A percentile compares a stretch with the other conserved stretches of the same genome.
Evolutionary conservation across 2,888 invertebrate species (phyloP).

Genomic region (Idaea biselata): DNA sequence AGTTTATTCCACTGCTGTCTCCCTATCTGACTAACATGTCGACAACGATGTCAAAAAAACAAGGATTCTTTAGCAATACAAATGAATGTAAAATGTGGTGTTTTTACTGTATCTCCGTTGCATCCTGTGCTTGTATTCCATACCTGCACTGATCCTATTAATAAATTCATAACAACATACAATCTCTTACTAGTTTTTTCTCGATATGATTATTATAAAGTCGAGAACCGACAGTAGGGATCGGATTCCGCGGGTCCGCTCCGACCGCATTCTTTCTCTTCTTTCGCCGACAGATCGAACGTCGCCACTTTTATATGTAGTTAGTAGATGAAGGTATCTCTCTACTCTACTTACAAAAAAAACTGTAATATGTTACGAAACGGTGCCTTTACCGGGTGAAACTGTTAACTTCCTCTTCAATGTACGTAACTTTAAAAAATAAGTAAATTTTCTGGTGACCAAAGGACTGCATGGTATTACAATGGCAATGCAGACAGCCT

Average conservation of each 20-base stretch:
- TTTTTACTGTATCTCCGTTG: neutral
- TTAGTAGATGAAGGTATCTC: neutral
- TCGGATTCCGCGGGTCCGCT: slow-evolving; percentile 37
- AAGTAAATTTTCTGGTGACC: neutral
- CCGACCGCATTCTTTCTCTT: slow-evolving; percentile 54
- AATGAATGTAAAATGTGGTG: no score
- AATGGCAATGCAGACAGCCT: no score
- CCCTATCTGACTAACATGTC: no score
- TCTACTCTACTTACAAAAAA: slow-evolving; percentile 45
- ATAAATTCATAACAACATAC: slow-evolving; percentile 20
- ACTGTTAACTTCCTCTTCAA: neutral
- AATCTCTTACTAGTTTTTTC: neutral
- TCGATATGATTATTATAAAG: slow-evolving; percentile 22
- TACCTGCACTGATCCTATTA: neutral
- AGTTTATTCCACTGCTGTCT: no score
- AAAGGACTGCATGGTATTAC: neutral
- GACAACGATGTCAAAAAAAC: no score
- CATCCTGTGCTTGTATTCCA: neutral
- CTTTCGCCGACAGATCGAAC: slow-evolving; percentile 43
- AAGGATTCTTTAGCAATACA: no score
- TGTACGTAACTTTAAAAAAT: neutral
- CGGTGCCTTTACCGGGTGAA: slow-evolving; percentile 8
- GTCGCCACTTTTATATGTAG: slow-evolving; percentile 45
- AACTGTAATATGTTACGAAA: slow-evolving; percentile 43
- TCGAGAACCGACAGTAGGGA: slow-evolving; percentile 37